Evolutionary conservation across 2,113 vertebrate genomes (phyloP), one percentile per base, ranked within the genome.

Genomic region (Athene cunicularia): DNA sequence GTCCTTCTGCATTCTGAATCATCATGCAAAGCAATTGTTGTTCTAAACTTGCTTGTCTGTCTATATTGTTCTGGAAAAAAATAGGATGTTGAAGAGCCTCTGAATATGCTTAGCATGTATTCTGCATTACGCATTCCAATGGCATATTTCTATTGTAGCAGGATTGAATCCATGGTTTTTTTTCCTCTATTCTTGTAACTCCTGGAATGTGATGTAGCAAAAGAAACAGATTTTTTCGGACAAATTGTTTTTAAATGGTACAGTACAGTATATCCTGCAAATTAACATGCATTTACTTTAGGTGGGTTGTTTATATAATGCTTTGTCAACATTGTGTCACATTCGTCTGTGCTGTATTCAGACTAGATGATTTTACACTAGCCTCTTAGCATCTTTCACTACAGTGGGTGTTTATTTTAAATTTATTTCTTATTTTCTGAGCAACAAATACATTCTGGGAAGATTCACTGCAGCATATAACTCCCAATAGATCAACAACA

Each of bases 341-440:
- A 24, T 62, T 83, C 37, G 77, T 77, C 80, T 59, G 19, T 55
- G 45, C 50, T 49, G 60, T 89, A 47, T 47, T 88, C 64, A 86
- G 64, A 45, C 37, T 26, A 26, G 39, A 43, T 49, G 21, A 52
- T 80, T 90, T 82, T 82, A 80, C 12, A 21, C 11, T 47, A 12
- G 23, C 62, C 6, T 89, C 43, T 68, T 71, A 26, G 32, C n/a
- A 7, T 81, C 56, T 91, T 93, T 81, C 23, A 19, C 55, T 66
- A 16, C 26, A 35, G n/a, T 3, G 4, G 56, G 28, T 75, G 22
- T 89, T 96, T 72, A 35, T 56, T 23, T 75, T 55, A 53, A 35
- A 49, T 88, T 74, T 55, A 74, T 91, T 96, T 94, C 18, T 80
- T 81, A 67, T 91, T 91, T 86, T 84, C 64, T 85, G 88, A 85